phyloP scores from a whole-genome alignment of 2,888 invertebrate genomes.

The Cheilosia soror region DNA sequence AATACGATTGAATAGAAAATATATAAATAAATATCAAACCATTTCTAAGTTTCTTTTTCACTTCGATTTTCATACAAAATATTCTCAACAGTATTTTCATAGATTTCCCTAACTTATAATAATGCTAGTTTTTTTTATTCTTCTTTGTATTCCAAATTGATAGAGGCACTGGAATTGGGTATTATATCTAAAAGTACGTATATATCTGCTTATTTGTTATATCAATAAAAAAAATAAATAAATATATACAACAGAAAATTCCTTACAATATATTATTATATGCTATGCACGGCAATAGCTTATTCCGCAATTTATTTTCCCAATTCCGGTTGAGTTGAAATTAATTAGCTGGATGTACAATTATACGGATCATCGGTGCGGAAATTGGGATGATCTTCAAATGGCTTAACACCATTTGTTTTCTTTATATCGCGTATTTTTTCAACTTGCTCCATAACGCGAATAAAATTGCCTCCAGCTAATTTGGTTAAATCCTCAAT shows the following conservation, averaged over 20 bases:
- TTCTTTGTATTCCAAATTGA: constrained; percentile 63
- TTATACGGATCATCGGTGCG: constrained; percentile 84
- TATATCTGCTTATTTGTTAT: constrained; percentile 38
- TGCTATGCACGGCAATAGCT: constrained; percentile 5
- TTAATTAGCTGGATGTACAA: constrained; percentile 84
- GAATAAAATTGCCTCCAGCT: constrained; percentile 90
- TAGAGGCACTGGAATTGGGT: constrained; percentile 75
- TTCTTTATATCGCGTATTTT: constrained; percentile 89
- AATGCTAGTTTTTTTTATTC: constrained; percentile 17
- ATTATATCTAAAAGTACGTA: constrained; percentile 69
- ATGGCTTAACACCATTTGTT: constrained; percentile 88
- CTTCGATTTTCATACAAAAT: constrained; percentile 11
- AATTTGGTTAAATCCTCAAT: constrained; percentile 91
- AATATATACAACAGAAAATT: constrained; percentile 20
- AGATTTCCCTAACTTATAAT: background rate
- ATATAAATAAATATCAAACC: constrained; percentile 8
- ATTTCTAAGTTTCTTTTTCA: background rate
- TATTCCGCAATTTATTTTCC: constrained; percentile 46
- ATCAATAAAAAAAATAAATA: background rate
- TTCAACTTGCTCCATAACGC: constrained; percentile 88
- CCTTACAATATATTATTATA: background rate
- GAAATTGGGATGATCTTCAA: constrained; percentile 87
- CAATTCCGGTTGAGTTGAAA: constrained; percentile 77
- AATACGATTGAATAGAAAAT: background rate
- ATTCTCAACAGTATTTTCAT: background rate